phyloP scores from a whole-genome alignment of 2,888 invertebrate species.

The Meliscaeva auricollis region DNA sequence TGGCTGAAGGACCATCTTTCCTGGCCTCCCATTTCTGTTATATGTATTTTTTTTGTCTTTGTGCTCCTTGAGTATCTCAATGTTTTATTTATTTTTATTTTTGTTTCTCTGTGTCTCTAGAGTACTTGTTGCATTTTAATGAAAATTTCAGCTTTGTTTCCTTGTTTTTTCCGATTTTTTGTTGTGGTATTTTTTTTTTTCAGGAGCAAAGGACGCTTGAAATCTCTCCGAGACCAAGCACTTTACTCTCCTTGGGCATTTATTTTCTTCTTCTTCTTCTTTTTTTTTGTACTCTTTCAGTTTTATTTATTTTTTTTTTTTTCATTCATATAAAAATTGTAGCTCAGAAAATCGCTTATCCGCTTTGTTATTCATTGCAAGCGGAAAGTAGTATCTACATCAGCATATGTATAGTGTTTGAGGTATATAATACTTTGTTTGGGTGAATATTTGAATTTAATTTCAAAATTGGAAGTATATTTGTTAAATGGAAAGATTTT shows the following conservation, averaged over 20 bases:
- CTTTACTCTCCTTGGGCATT: conserved; percentile 57
- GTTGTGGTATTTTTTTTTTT: conserved; percentile 19
- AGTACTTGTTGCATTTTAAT: conserved; percentile 75
- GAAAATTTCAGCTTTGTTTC: conserved; percentile 54
- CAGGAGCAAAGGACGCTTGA: conserved; percentile 61
- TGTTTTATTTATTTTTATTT: conserved; percentile 63
- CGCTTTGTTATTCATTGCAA: conserved; percentile 55
- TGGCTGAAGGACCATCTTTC: conserved; percentile 47
- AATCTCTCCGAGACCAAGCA: conserved; percentile 64
- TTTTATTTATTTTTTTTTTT: conserved; percentile 15
- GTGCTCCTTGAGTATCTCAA: conserved; percentile 39
- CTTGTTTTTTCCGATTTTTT: conserved; percentile 12
- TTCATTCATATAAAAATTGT: conserved; percentile 7
- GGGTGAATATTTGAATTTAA: conserved; percentile 51
- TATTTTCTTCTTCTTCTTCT: conserved; percentile 32
- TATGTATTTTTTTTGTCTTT: conserved; percentile 6
- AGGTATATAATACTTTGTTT: conserved; percentile 13
- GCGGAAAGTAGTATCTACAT: background rate
- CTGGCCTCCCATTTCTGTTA: conserved; percentile 1
- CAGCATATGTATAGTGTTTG: background rate
- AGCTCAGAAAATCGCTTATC: conserved; percentile 49
- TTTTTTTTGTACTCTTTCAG: too few species aligned
- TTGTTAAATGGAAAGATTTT: conserved; percentile 34
- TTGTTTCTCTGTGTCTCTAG: conserved; percentile 46
- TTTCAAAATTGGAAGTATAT: conserved; percentile 47